Base-by-base conservation (phyloP, 2,888 invertebrate genomes). In the Sinopyrophorus schimmeli region DNA sequence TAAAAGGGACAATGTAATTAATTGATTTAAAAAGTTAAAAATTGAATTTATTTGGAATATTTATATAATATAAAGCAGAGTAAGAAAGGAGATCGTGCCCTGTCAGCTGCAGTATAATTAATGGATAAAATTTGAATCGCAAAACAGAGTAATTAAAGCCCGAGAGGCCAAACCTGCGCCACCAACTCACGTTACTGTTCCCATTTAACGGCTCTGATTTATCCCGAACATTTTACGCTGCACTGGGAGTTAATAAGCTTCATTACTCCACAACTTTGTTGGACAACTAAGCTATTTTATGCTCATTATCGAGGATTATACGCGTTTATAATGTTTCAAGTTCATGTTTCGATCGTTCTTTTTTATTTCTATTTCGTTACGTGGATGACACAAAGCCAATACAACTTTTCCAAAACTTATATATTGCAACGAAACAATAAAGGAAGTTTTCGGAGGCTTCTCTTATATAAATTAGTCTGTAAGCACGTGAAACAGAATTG, bases 101-200 rank as follows among this genome's bases (percentile, higher is more conserved):
- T 49, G 49, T 49, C 49, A 49, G 40, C 35, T 50, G 50, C 50
- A 50, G 50, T 18, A 43, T 50, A 50, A 50, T 50, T 46, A 46
- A 50, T 46, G 37, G 43, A 30, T 34, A 28, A 41, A 49, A 50
- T 50, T 46, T 50, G 46, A 50, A 50, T 50, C 40, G 35, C 50
- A 50, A 50, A 50, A 50, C 50, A 46, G 32, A 32, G 46, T 44
- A 44, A 46, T 50, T 50, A 50, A 41, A 50, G 50, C 40, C 39
- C 27, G 40, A 50, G 43, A 38, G 49, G 27, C 39, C 31, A 30
- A 50, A 46, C 40, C 39, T 44, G 40, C 43, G 35, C 40, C 43
- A 39, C 43, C 43, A 41, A 46, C 41, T 42, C 30, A 40, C 40
- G 50, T 46, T 44, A 44, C 40, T 31, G 34, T 39, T 50, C 40